Evolutionary conservation across 1,140 invertebrate species (phyloP).

Genomic region (Zaprionus ghesquierei): DNA sequence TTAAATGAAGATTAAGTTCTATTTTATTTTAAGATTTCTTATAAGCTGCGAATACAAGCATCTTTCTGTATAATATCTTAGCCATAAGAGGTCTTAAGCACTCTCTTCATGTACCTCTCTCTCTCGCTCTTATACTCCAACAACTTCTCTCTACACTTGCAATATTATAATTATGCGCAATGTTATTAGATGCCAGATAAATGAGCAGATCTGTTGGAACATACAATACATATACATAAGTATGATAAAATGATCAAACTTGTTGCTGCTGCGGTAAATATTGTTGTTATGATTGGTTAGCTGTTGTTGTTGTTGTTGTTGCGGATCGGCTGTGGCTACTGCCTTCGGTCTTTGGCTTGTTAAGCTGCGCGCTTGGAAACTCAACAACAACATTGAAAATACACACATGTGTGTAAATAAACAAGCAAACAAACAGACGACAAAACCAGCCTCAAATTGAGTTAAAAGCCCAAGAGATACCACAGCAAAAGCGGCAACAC

Average conservation of each 20-base stretch:
- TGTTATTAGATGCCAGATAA: neutral
- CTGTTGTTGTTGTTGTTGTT: constrained; percentile 10
- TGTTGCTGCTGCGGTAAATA: constrained; percentile 39
- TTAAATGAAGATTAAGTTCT: too few species aligned
- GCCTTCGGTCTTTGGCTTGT: constrained; percentile 38
- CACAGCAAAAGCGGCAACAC: constrained; percentile 49
- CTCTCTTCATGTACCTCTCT: neutral
- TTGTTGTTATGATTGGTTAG: constrained; percentile 44
- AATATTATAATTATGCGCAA: neutral
- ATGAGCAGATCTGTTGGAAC: neutral
- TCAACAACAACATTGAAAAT: constrained; percentile 54
- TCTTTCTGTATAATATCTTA: too few species aligned
- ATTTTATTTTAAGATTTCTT: too few species aligned
- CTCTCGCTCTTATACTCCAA: neutral
- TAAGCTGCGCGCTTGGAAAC: constrained; percentile 60
- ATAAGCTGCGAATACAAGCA: too few species aligned
- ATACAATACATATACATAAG: neutral
- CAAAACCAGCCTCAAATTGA: constrained; percentile 64
- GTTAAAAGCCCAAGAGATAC: constrained; percentile 76
- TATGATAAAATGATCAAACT: constrained; percentile 40
- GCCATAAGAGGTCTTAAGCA: neutral
- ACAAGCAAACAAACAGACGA: constrained; percentile 44
- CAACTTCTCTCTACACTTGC: neutral
- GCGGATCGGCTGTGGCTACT: constrained; percentile 43
- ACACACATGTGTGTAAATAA: constrained; percentile 66